These are phyloP conservation scores for Spinus olivaceus DNA, from an alignment of 2,797 vertebrate genomes.

Conservation along the genomic window DNA sequence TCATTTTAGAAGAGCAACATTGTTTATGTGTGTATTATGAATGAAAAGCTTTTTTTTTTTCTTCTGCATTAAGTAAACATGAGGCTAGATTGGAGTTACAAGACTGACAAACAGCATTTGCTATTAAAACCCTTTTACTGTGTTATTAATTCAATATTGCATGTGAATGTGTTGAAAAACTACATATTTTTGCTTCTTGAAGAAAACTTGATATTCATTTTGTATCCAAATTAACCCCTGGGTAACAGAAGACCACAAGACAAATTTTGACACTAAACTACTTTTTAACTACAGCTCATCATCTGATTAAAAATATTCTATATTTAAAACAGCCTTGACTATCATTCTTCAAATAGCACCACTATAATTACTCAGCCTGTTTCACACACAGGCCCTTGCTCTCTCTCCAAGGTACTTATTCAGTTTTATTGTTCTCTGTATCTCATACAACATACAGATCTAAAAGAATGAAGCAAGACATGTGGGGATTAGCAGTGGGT, in stretches of 20 bases:
- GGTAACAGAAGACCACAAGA: neutral
- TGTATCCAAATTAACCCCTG: neutral
- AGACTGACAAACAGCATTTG: neutral
- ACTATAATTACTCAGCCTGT: constrained; percentile 25
- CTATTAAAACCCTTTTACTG: neutral
- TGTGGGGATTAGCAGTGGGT: constrained; percentile 58
- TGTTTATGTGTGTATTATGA: neutral
- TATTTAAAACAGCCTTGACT: neutral
- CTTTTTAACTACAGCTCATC: neutral
- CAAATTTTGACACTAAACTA: neutral
- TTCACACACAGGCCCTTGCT: neutral
- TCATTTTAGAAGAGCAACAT: neutral
- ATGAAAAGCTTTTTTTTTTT: neutral
- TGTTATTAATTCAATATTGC: neutral
- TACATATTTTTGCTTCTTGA: neutral
- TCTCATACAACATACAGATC: constrained; percentile 28
- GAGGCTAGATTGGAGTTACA: neutral
- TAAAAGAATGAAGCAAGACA: constrained; percentile 55
- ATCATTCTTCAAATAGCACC: neutral
- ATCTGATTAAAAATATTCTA: neutral
- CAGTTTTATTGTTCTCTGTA: constrained; percentile 48
- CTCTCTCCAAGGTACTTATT: neutral
- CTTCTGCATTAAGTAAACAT: neutral
- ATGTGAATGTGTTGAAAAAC: neutral
- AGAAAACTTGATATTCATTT: neutral